phyloP scores from a whole-genome alignment of 2,113 vertebrate species.

The Neodon shergylaensis region DNA sequence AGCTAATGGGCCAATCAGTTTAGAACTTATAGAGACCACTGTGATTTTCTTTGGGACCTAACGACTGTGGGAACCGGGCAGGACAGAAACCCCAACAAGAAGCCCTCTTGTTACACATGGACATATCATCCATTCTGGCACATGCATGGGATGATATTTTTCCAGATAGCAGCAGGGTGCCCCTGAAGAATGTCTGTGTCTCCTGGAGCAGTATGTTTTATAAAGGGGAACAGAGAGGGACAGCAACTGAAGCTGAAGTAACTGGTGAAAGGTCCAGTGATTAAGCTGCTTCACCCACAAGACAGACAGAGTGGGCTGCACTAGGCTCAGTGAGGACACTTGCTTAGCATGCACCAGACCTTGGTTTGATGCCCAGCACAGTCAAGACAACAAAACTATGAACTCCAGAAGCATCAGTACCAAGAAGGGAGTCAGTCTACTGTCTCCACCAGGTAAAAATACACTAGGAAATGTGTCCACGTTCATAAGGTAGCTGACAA shows the following conservation, averaged over 20 bases:
- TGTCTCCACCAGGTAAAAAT: too few species aligned
- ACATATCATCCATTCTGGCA: slow-evolving; percentile 92
- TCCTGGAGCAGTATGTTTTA: neutral
- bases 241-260: neutral
- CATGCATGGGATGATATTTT: slow-evolving; percentile 85
- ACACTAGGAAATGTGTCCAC: slow-evolving; percentile 80
- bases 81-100: too few species aligned
- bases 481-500: slow-evolving; percentile 72
- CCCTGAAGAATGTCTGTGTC: slow-evolving; percentile 84
- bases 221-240: neutral
- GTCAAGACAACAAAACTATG: neutral
- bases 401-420: neutral
- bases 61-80: too few species aligned
- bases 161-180: slow-evolving; percentile 91
- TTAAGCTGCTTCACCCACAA: neutral
- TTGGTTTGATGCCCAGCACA: neutral
- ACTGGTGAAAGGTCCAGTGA: neutral
- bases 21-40: too few species aligned
- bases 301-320: neutral
- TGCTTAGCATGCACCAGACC: neutral
- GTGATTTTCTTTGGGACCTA: too few species aligned
- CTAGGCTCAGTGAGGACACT: neutral
- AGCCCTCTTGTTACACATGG: slow-evolving; percentile 87
- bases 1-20: too few species aligned
- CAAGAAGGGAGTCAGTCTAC: neutral